These are phyloP conservation scores for Neria commutata DNA, from an alignment of 2,888 invertebrate species.

Conservation along the genomic window DNA sequence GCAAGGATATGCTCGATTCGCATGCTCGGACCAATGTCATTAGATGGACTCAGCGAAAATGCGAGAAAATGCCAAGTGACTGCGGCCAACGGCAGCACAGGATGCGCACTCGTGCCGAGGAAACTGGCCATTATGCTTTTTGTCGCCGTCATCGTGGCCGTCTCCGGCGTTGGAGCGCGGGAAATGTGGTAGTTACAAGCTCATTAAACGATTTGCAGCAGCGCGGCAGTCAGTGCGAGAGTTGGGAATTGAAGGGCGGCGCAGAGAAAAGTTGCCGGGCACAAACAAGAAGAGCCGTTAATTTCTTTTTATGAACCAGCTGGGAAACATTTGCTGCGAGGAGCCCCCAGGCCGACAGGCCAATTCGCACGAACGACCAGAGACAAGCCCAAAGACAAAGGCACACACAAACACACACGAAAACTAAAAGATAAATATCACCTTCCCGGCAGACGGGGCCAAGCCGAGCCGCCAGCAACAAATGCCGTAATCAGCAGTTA, in stretches of 20 bases:
- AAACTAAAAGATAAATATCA: constrained; percentile 50
- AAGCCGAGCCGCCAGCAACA: constrained; percentile 32
- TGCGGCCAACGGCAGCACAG: constrained; percentile 13
- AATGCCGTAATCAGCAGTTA: constrained; percentile 60
- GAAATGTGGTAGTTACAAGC: constrained; percentile 53
- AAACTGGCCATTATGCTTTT: constrained; percentile 30
- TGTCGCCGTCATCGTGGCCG: constrained; percentile 26
- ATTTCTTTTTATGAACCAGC: constrained; percentile 64
- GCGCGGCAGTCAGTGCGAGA: constrained; percentile 23
- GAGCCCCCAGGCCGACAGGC: constrained; percentile 17
- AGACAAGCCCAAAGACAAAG: constrained; percentile 17
- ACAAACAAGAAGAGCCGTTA: constrained; percentile 55
- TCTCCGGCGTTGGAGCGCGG: constrained; percentile 17
- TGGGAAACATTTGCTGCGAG: constrained; percentile 59
- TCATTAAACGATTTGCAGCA: constrained; percentile 61
- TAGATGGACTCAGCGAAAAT: background rate
- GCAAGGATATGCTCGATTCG: constrained; percentile 9
- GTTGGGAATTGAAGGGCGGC: background rate
- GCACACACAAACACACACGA: constrained; percentile 37
- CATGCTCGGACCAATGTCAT: background rate
- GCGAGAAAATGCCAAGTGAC: background rate
- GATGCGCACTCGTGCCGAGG: constrained; percentile 6
- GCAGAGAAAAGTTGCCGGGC: constrained; percentile 12
- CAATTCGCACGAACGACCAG: constrained; percentile 32
- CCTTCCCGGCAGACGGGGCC: constrained; percentile 30